Base-by-base conservation (phyloP, 2,113 vertebrate genomes). In the Pterocles burchelli region DNA sequence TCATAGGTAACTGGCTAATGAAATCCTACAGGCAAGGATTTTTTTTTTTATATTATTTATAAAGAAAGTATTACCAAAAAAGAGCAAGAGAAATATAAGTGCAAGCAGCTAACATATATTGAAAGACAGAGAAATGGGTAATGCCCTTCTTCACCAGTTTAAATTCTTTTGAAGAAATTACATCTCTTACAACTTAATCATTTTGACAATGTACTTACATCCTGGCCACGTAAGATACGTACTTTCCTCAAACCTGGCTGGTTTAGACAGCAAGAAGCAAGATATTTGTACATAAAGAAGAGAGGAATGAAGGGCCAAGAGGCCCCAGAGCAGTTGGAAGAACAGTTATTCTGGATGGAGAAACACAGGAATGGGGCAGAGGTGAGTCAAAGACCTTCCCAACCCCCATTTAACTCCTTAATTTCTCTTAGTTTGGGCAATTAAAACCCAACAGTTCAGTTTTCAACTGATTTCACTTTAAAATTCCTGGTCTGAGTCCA, bases 211-310 rank as follows among this genome's bases (percentile, higher is more conserved):
- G 33, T n/a, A 78, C 70, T 91, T 81, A 55, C 80, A 95, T 89
- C 94, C 86, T 88, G 77, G 66, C 26, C 70, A 75, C 29, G 34
- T 46, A 57, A 93, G 86, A 95, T 67, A 92, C 1, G 2, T 17
- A 72, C 61, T 46, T 89, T 85, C 28, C 61, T 85, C 0, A 0
- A 87, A 66, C 62, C 89, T 78, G 43, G 34, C 57, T 85, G 54
- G 57, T 85, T 92, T 67, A 75, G 79, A 72, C 65, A 91, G 93
- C 89, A 95, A 89, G 93, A 95, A 93, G 73, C 86, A 90, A 94
- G 95, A 71, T 89, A 96, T 93, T 96, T 92, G 87, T 82, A 89
- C 70, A 89, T 95, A 67, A 94, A 78, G 67, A 89, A 87, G 83
- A 70, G 85, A 95, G 70, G 54, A 91, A 89, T 85, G 77, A 96